Evolutionary conservation across 2,113 vertebrate genomes (phyloP).

Genomic region (Hystrix cristata): DNA sequence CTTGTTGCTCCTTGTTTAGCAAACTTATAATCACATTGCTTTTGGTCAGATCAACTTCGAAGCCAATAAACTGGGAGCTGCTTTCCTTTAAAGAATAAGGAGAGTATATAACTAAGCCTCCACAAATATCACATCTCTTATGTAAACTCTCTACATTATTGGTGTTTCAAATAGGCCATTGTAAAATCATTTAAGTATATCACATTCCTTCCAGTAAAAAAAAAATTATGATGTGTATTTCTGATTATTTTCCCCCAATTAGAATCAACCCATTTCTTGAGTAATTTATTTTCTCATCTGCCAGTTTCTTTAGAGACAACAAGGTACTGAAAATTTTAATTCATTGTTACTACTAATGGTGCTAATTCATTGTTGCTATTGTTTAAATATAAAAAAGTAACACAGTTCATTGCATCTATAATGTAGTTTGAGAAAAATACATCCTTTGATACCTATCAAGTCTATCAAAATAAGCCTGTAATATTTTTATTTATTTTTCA

Average conservation of each 20-base stretch:
- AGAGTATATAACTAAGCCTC: not conserved
- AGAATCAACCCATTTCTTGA: not conserved
- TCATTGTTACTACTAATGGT: not conserved
- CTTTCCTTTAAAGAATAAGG: not conserved
- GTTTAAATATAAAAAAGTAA: not conserved
- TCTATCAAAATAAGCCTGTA: not conserved
- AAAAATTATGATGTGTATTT: not conserved
- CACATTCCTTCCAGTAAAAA: not conserved
- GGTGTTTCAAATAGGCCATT: not conserved
- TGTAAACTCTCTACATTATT: not conserved
- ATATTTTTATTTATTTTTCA: not conserved
- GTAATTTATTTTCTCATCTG: constrained; percentile 14
- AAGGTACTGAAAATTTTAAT: not conserved
- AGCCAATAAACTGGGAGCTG: not conserved
- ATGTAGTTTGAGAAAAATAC: constrained; percentile 9
- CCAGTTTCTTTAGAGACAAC: constrained; percentile 18
- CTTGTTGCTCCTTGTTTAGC: not conserved
- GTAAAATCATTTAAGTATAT: constrained; percentile 60
- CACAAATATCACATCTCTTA: not conserved
- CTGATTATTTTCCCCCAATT: not conserved
- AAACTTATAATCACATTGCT: not conserved
- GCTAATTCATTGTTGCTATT: not conserved
- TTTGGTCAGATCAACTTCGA: not conserved
- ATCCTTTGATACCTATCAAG: not conserved
- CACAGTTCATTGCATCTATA: not conserved